Conservation (phyloP, 2,797 vertebrate species). For the Lagocephalus sceleratus region DNA sequence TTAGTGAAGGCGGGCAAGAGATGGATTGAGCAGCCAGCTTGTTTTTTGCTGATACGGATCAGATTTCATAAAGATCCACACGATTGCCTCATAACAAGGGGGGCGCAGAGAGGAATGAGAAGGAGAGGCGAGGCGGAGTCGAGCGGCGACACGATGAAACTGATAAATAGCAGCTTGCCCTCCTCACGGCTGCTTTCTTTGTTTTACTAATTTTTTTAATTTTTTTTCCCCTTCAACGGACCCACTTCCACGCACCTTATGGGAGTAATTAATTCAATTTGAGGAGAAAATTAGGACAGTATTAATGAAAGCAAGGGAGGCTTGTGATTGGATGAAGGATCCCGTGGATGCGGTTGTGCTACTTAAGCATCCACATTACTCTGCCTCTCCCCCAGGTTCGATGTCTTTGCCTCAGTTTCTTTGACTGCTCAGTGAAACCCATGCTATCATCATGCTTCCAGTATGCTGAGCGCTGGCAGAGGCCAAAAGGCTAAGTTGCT, state of each 20-base stretch:
- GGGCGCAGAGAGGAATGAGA: constrained; percentile 52
- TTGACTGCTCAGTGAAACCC: constrained; percentile 51
- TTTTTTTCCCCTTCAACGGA: constrained; percentile 12
- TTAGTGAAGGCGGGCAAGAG: constrained; percentile 37
- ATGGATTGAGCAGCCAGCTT: constrained; percentile 36
- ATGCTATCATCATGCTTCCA: constrained; percentile 34
- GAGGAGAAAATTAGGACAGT: constrained; percentile 32
- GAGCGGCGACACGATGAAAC: constrained; percentile 48
- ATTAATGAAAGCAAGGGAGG: constrained; percentile 26
- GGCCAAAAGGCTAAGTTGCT: constrained; percentile 27
- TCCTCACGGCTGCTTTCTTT: constrained; percentile 49
- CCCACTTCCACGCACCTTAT: constrained; percentile 48
- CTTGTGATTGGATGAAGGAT: constrained; percentile 35
- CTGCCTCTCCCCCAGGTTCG: constrained; percentile 35
- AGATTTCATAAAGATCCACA: constrained; percentile 75
- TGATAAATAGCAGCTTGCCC: constrained; percentile 58
- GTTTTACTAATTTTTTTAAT: constrained; percentile 34
- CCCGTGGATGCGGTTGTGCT: constrained; percentile 17
- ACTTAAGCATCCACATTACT: constrained; percentile 31
- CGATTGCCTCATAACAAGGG: constrained; percentile 73
- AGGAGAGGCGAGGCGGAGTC: constrained; percentile 49
- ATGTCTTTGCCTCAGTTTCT: constrained; percentile 26
- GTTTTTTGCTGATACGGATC: constrained; percentile 65
- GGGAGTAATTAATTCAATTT: constrained; percentile 30
- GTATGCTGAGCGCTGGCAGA: constrained; percentile 24